phyloP scores from a whole-genome alignment of 2,888 invertebrate species.

The Caenorhabditis sinica region DNA sequence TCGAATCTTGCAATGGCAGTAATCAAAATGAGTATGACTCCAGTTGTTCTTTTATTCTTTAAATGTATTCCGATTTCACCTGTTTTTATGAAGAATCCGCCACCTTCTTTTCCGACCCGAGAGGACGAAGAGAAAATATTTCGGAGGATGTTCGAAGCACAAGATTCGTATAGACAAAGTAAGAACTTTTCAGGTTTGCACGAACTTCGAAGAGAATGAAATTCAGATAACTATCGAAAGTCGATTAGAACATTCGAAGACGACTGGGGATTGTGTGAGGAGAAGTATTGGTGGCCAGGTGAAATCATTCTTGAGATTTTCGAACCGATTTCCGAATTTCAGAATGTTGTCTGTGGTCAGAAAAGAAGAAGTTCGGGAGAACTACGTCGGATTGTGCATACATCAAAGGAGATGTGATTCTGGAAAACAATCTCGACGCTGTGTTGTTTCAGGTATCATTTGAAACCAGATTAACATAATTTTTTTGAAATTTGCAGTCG shows the following conservation, averaged over 20 bases:
- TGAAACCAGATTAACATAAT: background rate
- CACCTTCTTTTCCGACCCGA: conserved; percentile 18
- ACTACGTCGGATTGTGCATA: conserved; percentile 16
- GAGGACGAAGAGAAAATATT: conserved; percentile 30
- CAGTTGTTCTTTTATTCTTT: background rate
- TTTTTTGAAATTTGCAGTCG: conserved; percentile 7
- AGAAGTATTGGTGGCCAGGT: conserved; percentile 41
- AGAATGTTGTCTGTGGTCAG: conserved; percentile 51
- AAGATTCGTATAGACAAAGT: conserved; percentile 27
- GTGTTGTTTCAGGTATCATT: conserved; percentile 24
- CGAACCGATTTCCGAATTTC: background rate
- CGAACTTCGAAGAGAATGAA: background rate
- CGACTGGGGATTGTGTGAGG: conserved; percentile 44
- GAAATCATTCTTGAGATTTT: background rate
- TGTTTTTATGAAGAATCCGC: background rate
- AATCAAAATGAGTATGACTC: background rate
- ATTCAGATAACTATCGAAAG: conserved; percentile 39
- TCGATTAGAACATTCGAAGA: conserved; percentile 2
- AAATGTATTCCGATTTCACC: background rate
- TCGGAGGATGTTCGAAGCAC: conserved; percentile 45
- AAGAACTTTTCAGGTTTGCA: background rate
- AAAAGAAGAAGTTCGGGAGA: conserved; percentile 29
- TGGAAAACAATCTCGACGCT: conserved; percentile 36
- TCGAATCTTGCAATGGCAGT: conserved; percentile 7
- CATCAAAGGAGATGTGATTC: conserved; percentile 58